phyloP scores from a whole-genome alignment of 2,888 invertebrate genomes.

The Caenorhabditis becei region DNA sequence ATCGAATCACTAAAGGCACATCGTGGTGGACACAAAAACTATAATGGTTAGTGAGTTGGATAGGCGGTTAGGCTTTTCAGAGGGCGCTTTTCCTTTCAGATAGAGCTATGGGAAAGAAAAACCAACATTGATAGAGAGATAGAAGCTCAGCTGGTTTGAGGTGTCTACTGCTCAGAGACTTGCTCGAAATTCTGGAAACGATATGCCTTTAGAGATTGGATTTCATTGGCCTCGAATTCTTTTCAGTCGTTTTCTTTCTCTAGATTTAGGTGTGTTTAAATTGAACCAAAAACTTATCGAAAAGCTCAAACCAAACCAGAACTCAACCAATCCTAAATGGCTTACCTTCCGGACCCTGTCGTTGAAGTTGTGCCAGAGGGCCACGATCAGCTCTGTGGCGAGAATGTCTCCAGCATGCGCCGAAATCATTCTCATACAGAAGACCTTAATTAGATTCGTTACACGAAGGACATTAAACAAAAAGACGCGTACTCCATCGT shows the following conservation, averaged over 20 bases:
- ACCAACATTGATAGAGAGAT: constrained; percentile 61
- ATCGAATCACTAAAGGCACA: constrained; percentile 66
- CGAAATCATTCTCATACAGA: constrained; percentile 82
- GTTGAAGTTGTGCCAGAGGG: constrained; percentile 82
- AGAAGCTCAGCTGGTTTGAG: constrained; percentile 56
- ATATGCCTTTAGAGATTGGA: constrained; percentile 63
- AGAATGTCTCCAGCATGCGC: constrained; percentile 82
- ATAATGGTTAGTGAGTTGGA: constrained; percentile 56
- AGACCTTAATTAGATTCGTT: constrained; percentile 72
- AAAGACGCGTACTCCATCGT: constrained; percentile 73
- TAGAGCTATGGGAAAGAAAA: constrained; percentile 39
- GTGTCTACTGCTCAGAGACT: constrained; percentile 61
- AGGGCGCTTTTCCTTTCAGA: constrained; percentile 31
- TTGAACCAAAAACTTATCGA: constrained; percentile 33
- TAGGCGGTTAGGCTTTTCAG: constrained; percentile 44
- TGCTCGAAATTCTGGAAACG: constrained; percentile 66
- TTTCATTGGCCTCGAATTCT: constrained; percentile 16
- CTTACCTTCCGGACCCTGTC: constrained; percentile 80
- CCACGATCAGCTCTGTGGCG: constrained; percentile 81
- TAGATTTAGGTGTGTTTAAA: not conserved
- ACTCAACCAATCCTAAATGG: constrained; percentile 33
- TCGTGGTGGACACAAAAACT: constrained; percentile 61
- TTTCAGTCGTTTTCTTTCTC: not conserved
- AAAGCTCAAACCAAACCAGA: constrained; percentile 45
- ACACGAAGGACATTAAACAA: not conserved